phyloP scores from a whole-genome alignment of 30 jellyfish, hydroid and myxozoan species.

The Catostylus mosaicus region DNA sequence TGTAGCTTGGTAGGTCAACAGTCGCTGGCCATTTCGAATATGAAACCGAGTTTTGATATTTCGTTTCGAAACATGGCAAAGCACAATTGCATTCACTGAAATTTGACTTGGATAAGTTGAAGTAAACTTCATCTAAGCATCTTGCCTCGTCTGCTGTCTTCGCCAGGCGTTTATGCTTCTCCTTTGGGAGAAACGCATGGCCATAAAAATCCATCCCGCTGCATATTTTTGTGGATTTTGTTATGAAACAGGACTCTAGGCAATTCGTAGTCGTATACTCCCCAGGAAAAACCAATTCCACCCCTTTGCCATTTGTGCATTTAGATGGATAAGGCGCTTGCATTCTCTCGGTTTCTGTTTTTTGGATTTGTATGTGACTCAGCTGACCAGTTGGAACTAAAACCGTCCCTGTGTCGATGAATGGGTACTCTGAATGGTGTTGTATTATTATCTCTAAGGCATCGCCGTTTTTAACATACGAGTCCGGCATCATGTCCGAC shows the following conservation, averaged over 20 bases:
- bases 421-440: constrained; percentile 46
- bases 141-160: not conserved
- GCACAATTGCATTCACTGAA: constrained; percentile 42
- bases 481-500: constrained; percentile 10
- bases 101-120: not conserved
- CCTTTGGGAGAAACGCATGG: constrained; percentile 27
- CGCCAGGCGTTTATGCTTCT: not conserved
- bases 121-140: constrained; percentile 8
- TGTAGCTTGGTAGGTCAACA: constrained; percentile 27
- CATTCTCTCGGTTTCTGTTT: constrained; percentile 9
- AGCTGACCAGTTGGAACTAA: constrained; percentile 40
- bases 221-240: constrained; percentile 13
- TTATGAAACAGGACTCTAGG: constrained; percentile 46
- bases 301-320: constrained; percentile 34
- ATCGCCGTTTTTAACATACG: not conserved
- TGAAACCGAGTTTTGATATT: constrained; percentile 26
- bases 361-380: constrained; percentile 25
- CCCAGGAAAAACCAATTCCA: constrained; percentile 33
- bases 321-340: constrained; percentile 52
- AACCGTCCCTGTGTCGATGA: constrained; percentile 16
- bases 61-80: constrained; percentile 51
- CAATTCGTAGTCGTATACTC: constrained; percentile 37
- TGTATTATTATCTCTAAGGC: constrained; percentile 43
- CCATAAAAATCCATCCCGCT: not conserved
- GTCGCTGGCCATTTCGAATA: constrained; percentile 72